A percentile compares a stretch with the other conserved stretches of the same genome.
Evolutionary conservation across 2,888 invertebrate genomes (phyloP).

Genomic region (Hipparchia sbordonii): DNA sequence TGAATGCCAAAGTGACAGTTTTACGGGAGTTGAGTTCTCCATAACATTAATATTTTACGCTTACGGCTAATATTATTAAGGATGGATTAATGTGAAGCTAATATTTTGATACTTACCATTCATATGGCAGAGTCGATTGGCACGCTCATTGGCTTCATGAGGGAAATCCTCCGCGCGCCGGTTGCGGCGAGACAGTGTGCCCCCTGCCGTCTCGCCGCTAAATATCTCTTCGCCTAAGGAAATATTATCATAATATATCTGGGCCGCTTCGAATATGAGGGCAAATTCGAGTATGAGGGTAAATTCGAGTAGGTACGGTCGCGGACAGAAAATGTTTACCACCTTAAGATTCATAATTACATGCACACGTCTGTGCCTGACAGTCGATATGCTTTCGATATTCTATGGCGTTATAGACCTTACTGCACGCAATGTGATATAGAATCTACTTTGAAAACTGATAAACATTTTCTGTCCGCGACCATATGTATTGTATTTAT

Average conservation of each 20-base stretch:
- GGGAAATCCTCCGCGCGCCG: constrained; percentile 72
- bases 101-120: constrained; percentile 57
- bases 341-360: too few relatives aligned
- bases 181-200: constrained; percentile 63
- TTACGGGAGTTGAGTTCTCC: too few relatives aligned
- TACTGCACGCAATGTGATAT: too few relatives aligned
- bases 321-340: too few relatives aligned
- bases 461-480: too few relatives aligned
- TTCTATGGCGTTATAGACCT: too few relatives aligned
- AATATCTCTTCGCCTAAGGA: constrained; percentile 74
- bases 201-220: constrained; percentile 58
- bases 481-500: neutral
- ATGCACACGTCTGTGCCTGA: too few relatives aligned
- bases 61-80: neutral
- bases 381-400: too few relatives aligned
- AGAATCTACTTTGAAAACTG: too few relatives aligned
- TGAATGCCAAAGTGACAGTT: too few relatives aligned
- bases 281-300: too few relatives aligned
- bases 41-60: too few relatives aligned
- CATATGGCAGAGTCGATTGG: constrained; percentile 65
- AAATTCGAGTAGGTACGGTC: neutral
- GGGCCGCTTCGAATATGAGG: neutral
- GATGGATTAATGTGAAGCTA: neutral
- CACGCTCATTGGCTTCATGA: constrained; percentile 65
- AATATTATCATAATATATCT: constrained; percentile 12